Base-by-base conservation (phyloP, 2,113 vertebrate species). In the Cercocebus atys region DNA sequence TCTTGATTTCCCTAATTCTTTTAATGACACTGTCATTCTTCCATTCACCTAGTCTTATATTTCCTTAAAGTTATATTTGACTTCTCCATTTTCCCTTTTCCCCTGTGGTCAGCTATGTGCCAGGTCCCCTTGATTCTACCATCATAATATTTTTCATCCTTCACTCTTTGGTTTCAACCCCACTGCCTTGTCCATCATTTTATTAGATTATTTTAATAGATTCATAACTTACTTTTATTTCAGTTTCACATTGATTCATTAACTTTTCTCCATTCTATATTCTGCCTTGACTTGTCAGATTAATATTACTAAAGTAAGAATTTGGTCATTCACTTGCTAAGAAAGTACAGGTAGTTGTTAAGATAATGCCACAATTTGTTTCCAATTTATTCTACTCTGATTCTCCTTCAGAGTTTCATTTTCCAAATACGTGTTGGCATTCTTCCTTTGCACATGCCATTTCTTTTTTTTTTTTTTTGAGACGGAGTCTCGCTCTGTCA, bases 301-400 rank as follows among this genome's bases (percentile, higher is more conserved):
- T 94, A 84, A 16, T 87, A 81, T 72, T 83, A 57, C 47, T 95
- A 40, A 94, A 50, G 23, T 88, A 95, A 95, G 20, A 38, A 92
- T 92, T 95, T 96, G 78, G 59, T 43, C 18, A 92, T 91, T 91
- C 7, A 93, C 25, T 96, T 95, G n/a, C 35, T 84, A 87, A 64
- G 35, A 92, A 80, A 72, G 38, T 86, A 43, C 45, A 75, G 14
- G 30, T 93, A 92, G 32, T 70, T 97, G 80, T 23, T 82, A 43
- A 89, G 17, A 75, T 87, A 64, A 38, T 64, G 4, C 38, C 52
- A 27, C 86, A 35, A 82, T 92, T 91, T 93, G 45, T 86, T 93
- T 70, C 68, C 8, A 79, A 0, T 23, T 93, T 66, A 32, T 78
- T 86, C 86, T 94, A 14, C 5, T 17, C 66, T 87, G 87, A 87